Evolutionary conservation across 2,888 invertebrate genomes (phyloP).

Genomic region (Ochropleura plecta): DNA sequence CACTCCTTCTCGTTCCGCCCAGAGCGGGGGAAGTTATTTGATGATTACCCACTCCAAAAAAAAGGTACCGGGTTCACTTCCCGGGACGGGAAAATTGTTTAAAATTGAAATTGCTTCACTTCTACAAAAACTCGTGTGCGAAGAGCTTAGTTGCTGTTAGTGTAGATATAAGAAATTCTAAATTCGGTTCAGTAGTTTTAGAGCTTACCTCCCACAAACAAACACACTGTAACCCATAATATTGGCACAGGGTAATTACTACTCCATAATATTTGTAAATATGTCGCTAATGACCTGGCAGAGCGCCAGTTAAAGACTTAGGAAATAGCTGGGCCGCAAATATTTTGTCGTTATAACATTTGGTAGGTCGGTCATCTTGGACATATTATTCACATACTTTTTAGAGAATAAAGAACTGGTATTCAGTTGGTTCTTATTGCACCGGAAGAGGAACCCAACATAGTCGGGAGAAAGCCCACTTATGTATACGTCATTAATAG

Average conservation of each 20-base stretch:
- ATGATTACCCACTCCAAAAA: no score
- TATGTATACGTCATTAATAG: no score
- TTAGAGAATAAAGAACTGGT: neutral
- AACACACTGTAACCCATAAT: slow-evolving; percentile 16
- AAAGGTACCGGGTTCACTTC: no score
- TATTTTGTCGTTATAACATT: slow-evolving; percentile 12
- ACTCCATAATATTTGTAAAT: slow-evolving; percentile 47
- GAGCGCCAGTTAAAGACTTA: slow-evolving; percentile 11
- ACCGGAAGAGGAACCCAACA: neutral
- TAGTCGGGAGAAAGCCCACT: no score
- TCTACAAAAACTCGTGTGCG: neutral
- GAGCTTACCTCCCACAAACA: slow-evolving; percentile 15
- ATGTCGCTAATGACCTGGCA: slow-evolving; percentile 48
- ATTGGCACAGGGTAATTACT: slow-evolving; percentile 32
- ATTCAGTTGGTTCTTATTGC: neutral
- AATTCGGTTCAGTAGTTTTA: slow-evolving; percentile 21
- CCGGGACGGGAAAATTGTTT: no score
- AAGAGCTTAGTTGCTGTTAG: neutral
- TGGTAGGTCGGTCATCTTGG: neutral
- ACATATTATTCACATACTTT: neutral
- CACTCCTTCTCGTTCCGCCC: no score
- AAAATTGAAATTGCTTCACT: no score
- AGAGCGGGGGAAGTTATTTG: no score
- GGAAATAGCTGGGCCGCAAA: slow-evolving; percentile 11
- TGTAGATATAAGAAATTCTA: slow-evolving; percentile 14